Conservation (phyloP, 2,888 invertebrate genomes). For the Nomada flava region DNA sequence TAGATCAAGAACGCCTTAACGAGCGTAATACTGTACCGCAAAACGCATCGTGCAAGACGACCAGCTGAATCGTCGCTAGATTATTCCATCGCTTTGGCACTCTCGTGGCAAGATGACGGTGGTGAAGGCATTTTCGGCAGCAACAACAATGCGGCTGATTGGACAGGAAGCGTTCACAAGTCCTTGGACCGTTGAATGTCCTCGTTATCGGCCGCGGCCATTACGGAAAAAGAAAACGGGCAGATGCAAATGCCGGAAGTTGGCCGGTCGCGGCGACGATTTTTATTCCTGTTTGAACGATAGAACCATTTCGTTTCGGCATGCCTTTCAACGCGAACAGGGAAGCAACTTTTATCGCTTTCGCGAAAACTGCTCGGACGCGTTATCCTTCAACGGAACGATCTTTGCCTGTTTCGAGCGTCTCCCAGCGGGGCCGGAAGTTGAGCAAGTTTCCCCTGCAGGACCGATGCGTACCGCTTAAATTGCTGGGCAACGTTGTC, state of each 20-base stretch:
- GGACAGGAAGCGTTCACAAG: conserved; percentile 76
- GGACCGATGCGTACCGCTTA: neutral
- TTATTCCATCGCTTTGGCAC: conserved; percentile 26
- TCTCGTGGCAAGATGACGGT: conserved; percentile 41
- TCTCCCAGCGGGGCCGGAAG: neutral
- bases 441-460: neutral
- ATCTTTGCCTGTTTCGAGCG: neutral
- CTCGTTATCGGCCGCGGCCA: conserved; percentile 73
- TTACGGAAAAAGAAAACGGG: conserved; percentile 31
- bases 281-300: conserved; percentile 3
- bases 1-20: conserved; percentile 4
- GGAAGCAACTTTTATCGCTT: conserved; percentile 6
- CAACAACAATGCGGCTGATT: conserved; percentile 79
- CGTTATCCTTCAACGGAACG: neutral
- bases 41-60: neutral
- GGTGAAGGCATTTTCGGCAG: conserved; percentile 61
- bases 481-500: conserved; percentile 3
- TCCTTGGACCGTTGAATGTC: conserved; percentile 78
- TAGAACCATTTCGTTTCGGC: neutral
- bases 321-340: neutral
- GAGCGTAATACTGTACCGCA: neutral
- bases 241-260: conserved; percentile 41
- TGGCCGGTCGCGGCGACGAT: conserved; percentile 19
- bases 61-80: conserved; percentile 4
- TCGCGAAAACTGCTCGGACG: conserved; percentile 24